Evolutionary conservation across 2,113 vertebrate species (phyloP).

Genomic region (Onychostruthus taczanowskii): DNA sequence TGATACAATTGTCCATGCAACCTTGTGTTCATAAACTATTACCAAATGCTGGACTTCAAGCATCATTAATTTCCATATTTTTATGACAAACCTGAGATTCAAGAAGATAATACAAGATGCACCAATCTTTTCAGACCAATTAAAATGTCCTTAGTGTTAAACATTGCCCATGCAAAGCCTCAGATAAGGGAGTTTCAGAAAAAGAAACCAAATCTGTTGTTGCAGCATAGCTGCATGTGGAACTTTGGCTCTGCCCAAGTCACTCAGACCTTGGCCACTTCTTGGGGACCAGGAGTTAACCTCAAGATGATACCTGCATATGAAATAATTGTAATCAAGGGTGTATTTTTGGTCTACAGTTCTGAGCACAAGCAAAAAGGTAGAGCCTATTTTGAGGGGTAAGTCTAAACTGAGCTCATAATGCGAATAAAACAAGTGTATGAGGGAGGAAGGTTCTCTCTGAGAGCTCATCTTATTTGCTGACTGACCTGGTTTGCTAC

Average conservation of each 20-base stretch:
- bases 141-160: neutral
- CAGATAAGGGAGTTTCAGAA: neutral
- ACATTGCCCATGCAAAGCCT: neutral
- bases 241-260: neutral
- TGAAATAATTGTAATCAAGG: neutral
- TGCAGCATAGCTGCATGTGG: neutral
- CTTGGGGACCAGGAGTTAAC: neutral
- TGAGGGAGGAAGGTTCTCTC: neutral
- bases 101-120: neutral
- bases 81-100: neutral
- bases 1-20: neutral
- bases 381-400: neutral
- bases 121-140: neutral
- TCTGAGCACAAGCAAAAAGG: neutral
- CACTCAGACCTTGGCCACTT: neutral
- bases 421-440: neutral
- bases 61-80: neutral
- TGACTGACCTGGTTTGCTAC: neutral
- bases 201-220: accelerated
- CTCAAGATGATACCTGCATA: neutral
- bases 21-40: neutral
- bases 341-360: neutral
- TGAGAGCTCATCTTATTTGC: neutral
- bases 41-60: neutral
- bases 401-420: neutral